phyloP scores from a whole-genome alignment of 2,888 invertebrate species.

The Aphrophora alni region DNA sequence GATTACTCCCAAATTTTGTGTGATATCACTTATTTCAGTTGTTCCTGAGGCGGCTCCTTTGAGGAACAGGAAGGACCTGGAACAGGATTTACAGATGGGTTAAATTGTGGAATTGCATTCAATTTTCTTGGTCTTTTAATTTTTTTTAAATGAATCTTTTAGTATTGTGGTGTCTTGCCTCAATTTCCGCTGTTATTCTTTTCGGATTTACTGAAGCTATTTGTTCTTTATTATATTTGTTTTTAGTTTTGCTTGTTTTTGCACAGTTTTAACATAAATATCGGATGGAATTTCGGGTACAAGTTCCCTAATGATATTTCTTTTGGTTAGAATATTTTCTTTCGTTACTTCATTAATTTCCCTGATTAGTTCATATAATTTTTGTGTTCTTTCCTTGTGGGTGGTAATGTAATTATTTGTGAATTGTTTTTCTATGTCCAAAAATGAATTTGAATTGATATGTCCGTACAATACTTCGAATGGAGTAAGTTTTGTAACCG shows the following conservation, averaged over 20 bases:
- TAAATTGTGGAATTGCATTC: not conserved
- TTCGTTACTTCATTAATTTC: no score
- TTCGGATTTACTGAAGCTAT: not conserved
- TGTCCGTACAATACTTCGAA: not conserved
- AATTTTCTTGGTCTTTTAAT: not conserved
- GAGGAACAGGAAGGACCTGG: not conserved
- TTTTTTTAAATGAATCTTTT: not conserved
- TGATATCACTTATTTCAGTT: not conserved
- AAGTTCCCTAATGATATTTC: not conserved
- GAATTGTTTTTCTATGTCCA: not conserved
- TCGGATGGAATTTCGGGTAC: not conserved
- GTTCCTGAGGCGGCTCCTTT: not conserved
- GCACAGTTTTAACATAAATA: not conserved
- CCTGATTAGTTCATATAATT: not conserved
- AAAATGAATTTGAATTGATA: not conserved
- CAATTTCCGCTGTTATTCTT: not conserved
- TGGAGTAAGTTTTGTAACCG: not conserved
- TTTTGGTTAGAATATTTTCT: not conserved
- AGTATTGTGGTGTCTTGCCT: not conserved
- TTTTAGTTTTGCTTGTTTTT: no score
- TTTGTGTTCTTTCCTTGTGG: not conserved
- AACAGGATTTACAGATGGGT: no score
- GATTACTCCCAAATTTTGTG: not conserved
- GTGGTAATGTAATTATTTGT: not conserved
- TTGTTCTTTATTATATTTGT: no score